Conservation (phyloP, 2,113 vertebrate genomes). For the Phycodurus eques region DNA sequence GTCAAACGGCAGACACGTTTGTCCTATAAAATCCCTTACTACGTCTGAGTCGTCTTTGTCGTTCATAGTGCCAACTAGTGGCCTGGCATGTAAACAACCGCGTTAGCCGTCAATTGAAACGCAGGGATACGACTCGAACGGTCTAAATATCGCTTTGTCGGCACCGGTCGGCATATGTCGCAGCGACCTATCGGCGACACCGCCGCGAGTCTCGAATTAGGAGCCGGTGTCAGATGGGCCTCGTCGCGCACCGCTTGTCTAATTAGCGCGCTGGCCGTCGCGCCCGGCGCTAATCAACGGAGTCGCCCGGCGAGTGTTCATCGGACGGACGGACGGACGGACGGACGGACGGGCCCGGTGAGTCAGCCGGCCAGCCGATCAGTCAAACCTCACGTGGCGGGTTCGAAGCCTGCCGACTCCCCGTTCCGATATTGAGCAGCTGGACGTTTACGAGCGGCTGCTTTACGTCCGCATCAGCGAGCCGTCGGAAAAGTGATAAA, state of each 20-base stretch:
- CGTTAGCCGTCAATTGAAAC: not conserved
- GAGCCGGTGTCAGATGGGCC: not conserved
- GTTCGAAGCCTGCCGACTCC: not conserved
- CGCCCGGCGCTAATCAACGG: not conserved
- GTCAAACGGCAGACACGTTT: too few species aligned
- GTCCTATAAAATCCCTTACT: too few species aligned
- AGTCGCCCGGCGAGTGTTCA: not conserved
- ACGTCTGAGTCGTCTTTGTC: not conserved
- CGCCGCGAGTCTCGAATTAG: not conserved
- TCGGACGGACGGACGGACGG: not conserved
- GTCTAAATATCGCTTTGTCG: not conserved
- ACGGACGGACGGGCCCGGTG: not conserved
- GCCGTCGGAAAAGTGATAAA: not conserved
- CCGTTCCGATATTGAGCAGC: not conserved
- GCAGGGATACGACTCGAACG: not conserved
- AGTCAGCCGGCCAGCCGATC: not conserved
- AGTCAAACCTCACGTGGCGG: not conserved
- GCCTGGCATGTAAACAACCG: not conserved
- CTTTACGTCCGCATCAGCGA: slow-evolving; percentile 8
- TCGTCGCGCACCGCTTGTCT: not conserved
- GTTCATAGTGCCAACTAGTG: not conserved
- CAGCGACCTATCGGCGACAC: not conserved
- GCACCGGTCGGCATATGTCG: not conserved
- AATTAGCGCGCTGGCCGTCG: not conserved
- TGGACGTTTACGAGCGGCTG: slow-evolving; percentile 8